Evolutionary conservation across 2,113 vertebrate species (phyloP).

Genomic region (Copsychus sechellarum): DNA sequence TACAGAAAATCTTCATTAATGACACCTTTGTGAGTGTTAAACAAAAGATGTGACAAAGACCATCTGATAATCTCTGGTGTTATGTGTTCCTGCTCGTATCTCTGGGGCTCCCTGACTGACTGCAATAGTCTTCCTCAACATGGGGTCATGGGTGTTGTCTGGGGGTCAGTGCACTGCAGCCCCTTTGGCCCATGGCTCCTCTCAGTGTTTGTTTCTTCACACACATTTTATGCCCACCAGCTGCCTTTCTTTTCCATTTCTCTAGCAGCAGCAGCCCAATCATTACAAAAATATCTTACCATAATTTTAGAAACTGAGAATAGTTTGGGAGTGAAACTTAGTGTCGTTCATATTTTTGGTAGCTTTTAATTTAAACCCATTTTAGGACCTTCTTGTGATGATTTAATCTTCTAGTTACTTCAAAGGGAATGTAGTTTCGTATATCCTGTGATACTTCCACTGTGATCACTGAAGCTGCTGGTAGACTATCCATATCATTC

Average conservation of each 20-base stretch:
- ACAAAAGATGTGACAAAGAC: neutral
- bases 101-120: neutral
- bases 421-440: neutral
- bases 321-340: neutral
- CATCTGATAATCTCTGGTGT: neutral
- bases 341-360: neutral
- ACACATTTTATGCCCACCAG: neutral
- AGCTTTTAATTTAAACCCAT: neutral
- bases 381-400: neutral
- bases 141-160: fast-evolving
- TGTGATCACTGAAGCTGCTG: neutral
- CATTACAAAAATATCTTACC: neutral
- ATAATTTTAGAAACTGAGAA: neutral
- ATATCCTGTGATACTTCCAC: neutral
- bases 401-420: neutral
- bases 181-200: neutral
- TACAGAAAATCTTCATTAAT: neutral
- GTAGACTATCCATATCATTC: fast-evolving
- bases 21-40: neutral
- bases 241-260: neutral
- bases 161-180: neutral
- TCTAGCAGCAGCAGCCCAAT: neutral
- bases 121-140: fast-evolving
- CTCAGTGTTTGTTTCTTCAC: neutral
- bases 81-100: fast-evolving